Conservation (phyloP, 2,888 invertebrate genomes). For the Spodoptera picta region DNA sequence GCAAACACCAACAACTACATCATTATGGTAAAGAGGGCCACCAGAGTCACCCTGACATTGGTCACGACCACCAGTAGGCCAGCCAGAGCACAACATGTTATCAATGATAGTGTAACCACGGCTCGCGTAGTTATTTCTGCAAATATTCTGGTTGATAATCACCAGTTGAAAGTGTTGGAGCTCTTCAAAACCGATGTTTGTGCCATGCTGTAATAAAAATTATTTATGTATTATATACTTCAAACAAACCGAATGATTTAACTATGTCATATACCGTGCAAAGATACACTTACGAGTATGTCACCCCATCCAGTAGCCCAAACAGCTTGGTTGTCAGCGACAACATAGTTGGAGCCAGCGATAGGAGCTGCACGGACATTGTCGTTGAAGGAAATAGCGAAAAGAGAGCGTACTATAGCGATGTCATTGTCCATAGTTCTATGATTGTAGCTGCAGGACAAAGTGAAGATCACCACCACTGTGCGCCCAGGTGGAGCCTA, state of each 20-base stretch:
- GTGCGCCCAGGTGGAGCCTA: no score
- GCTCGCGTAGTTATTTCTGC: constrained; percentile 55
- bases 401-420: constrained; percentile 12
- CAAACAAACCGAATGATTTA: neutral
- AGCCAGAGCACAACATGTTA: constrained; percentile 72
- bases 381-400: no score
- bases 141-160: constrained; percentile 61
- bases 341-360: no score
- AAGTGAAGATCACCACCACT: no score
- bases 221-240: neutral
- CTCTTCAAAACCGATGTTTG: constrained; percentile 51
- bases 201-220: constrained; percentile 42
- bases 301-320: no score
- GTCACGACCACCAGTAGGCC: constrained; percentile 64
- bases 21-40: constrained; percentile 68
- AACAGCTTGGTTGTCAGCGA: no score
- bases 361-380: no score
- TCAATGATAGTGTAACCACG: constrained; percentile 54
- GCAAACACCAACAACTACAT: constrained; percentile 58
- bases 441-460: no score
- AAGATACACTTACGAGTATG: no score
- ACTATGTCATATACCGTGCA: no score
- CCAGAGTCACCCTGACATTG: constrained; percentile 69
- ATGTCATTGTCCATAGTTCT: no score
- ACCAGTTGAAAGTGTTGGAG: constrained; percentile 66